Conservation (phyloP, 2,113 vertebrate genomes). For the Megaceryle torquata region DNA sequence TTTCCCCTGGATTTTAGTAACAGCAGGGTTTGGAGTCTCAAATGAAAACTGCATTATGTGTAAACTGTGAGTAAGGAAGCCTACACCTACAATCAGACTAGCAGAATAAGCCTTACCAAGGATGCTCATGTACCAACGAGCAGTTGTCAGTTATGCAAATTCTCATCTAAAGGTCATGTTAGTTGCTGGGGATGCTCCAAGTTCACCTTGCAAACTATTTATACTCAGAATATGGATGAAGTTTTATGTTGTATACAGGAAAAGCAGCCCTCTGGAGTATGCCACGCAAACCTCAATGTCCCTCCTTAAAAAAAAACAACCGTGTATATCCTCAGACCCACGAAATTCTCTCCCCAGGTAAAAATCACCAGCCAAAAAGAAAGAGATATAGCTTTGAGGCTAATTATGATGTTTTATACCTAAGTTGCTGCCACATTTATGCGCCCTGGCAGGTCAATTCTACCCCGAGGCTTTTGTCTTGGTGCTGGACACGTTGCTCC, state of each 20-base stretch:
- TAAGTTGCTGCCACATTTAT: background rate
- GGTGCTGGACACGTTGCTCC: accelerated
- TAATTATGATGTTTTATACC: background rate
- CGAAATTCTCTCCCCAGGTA: background rate
- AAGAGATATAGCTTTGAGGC: background rate
- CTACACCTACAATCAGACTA: background rate
- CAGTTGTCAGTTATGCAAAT: background rate
- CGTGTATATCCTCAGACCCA: background rate
- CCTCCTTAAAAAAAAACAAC: background rate
- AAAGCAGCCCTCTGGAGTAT: background rate
- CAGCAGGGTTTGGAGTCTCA: background rate
- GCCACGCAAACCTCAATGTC: background rate
- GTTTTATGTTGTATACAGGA: background rate
- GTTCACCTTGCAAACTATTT: background rate
- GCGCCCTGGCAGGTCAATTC: background rate
- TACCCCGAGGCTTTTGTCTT: background rate
- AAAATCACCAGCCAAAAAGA: background rate
- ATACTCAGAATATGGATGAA: background rate
- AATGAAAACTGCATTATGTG: background rate
- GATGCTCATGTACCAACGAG: background rate
- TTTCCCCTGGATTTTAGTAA: background rate
- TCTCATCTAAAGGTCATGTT: background rate
- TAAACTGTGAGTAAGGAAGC: background rate
- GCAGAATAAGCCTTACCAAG: background rate
- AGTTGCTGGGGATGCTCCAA: background rate